Evolutionary conservation across 2,888 invertebrate genomes (phyloP).

Genomic region (Globia sparganii): DNA sequence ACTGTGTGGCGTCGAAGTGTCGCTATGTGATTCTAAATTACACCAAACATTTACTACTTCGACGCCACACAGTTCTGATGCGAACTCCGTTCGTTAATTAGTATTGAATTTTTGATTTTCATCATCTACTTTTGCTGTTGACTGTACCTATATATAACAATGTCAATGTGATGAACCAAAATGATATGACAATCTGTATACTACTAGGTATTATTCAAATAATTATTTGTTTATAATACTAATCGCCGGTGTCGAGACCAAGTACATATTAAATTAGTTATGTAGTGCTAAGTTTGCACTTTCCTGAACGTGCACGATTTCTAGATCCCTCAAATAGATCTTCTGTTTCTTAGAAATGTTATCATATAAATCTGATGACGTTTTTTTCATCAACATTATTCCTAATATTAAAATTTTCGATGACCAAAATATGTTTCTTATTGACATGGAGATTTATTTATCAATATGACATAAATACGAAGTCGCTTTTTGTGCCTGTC

Average conservation of each 20-base stretch:
- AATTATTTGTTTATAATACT: constrained; percentile 34
- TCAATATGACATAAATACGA: not conserved
- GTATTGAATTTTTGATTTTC: too few relatives aligned
- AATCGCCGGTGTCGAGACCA: constrained; percentile 16
- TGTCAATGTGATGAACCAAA: not conserved
- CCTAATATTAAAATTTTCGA: not conserved
- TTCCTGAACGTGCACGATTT: constrained; percentile 42
- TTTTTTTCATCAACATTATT: constrained; percentile 2
- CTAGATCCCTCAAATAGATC: constrained; percentile 43
- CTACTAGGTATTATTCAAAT: not conserved
- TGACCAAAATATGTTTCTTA: not conserved
- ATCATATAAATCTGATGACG: constrained; percentile 13
- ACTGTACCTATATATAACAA: not conserved
- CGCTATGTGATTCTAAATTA: too few relatives aligned
- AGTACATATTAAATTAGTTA: constrained; percentile 49
- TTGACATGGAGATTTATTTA: not conserved
- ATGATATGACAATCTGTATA: too few relatives aligned
- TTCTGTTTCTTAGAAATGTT: constrained; percentile 16
- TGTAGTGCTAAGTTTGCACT: constrained; percentile 57
- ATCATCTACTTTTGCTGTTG: too few relatives aligned
- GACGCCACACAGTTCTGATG: too few relatives aligned
- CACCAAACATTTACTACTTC: too few relatives aligned
- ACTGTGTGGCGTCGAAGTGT: too few relatives aligned
- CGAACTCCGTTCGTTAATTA: too few relatives aligned
- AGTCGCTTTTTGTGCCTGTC: not conserved